phyloP scores from a whole-genome alignment of 2,797 vertebrate species.

The Setipinna tenuifilis region DNA sequence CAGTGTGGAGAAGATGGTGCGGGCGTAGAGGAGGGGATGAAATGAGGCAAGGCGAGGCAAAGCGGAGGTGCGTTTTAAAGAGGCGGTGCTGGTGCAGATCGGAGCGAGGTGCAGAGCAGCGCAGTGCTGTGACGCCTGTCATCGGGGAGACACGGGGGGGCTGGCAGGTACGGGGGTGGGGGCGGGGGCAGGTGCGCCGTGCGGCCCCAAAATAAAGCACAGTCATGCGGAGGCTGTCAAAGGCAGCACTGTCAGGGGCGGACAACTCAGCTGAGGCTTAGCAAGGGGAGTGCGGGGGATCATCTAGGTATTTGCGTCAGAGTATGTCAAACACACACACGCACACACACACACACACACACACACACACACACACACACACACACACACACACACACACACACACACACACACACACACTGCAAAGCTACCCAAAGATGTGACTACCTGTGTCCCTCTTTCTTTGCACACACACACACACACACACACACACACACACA shows the following conservation, averaged over 20 bases:
- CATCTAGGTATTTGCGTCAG: background rate
- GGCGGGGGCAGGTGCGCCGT: background rate
- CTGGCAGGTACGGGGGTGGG: background rate
- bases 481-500: conserved; percentile 4
- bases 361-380: background rate
- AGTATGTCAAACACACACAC: background rate
- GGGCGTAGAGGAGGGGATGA: background rate
- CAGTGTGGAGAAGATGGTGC: background rate
- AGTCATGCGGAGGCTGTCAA: background rate
- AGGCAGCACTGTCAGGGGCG: background rate
- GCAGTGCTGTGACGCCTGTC: background rate
- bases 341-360: background rate
- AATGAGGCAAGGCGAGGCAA: background rate
- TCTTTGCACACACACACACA: background rate
- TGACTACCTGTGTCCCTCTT: too few species aligned
- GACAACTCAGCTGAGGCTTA: background rate
- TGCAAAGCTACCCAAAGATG: background rate
- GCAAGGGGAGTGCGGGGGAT: background rate
- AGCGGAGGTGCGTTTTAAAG: background rate
- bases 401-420: background rate
- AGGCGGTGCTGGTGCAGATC: background rate
- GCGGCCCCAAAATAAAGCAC: background rate
- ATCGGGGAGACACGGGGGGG: background rate
- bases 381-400: background rate
- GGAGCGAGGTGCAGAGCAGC: background rate